These are phyloP conservation scores for Lycaena phlaeas DNA, from an alignment of 2,888 invertebrate genomes.

Conservation along the genomic window DNA sequence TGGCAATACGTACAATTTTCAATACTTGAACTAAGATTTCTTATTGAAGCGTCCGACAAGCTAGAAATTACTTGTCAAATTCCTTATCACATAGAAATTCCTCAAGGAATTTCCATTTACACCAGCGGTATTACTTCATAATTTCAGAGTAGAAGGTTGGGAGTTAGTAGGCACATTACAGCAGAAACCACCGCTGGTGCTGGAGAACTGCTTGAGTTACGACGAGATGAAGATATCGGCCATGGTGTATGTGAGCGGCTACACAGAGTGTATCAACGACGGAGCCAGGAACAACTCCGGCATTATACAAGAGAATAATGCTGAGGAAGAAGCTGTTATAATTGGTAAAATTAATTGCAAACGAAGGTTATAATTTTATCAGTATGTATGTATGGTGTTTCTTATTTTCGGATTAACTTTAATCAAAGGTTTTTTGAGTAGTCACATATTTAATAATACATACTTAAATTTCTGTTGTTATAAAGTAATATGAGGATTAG, in stretches of 20 bases:
- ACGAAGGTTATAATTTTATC: neutral
- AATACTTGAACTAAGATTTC: no score
- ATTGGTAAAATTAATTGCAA: constrained; percentile 39
- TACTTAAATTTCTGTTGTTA: no score
- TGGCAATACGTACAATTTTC: no score
- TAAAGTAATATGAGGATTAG: no score
- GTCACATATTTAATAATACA: no score
- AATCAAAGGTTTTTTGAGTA: no score
- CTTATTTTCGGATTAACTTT: no score
- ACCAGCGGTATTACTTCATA: neutral
- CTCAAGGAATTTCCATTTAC: no score
- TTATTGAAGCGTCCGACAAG: no score
- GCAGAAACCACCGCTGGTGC: constrained; percentile 63
- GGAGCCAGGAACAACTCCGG: constrained; percentile 70
- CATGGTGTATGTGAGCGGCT: constrained; percentile 72
- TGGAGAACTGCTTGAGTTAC: constrained; percentile 74
- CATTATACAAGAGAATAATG: constrained; percentile 46
- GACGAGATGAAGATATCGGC: constrained; percentile 77
- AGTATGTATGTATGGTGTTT: neutral
- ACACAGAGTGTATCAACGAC: constrained; percentile 74
- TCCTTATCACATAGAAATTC: no score
- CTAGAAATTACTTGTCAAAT: no score
- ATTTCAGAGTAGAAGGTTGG: constrained; percentile 65
- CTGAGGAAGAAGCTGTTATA: constrained; percentile 53
- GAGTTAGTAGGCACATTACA: constrained; percentile 70